Base-by-base conservation (phyloP, 2,888 invertebrate species). In the Antheraea assamensis region DNA sequence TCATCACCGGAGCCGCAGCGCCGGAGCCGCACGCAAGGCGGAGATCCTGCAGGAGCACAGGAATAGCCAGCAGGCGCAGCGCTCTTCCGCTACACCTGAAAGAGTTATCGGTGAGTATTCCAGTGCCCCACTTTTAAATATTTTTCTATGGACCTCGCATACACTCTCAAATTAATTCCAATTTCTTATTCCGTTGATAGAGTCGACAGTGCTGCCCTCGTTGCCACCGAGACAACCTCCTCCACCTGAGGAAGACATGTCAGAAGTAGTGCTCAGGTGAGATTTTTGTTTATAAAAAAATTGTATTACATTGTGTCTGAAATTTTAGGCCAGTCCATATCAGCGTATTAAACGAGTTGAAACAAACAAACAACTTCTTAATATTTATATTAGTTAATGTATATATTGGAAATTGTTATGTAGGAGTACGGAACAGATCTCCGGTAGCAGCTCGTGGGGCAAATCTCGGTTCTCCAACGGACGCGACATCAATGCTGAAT, bases 41-140 rank as follows among this genome's bases (percentile, higher is more conserved):
- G 94, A 95, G 83, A 94, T 95, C 75, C 84, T 95, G 64, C 90
- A 90, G 75, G 88, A 93, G 78, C 94, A 93, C 79, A 77, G 92
- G 24, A 81, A 68, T 81, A 83, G 82, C 76, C 87, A 84, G 52
- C 83, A 81, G 31, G 75, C 58, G 61, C 82, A 74, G 74, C 76
- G 81, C n/a, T 74, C 78, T 3, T 76, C 84, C 8, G 78, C 80
- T 49, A 80, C 85, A 4, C 82, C 87, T 0, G 87, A 87, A 5
- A 84, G 92, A 77, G 80, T 83, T 42, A 90, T 92, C 13, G 89
- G 87, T 90, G 66, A 80, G 83, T 42, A 42, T 42, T 13, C 42
- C 42, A 42, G 13, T 42, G 13, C 42, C 42, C 13, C 42, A 42
- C 42, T 7, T 42, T 42, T 42, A 13, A 42, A 42, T n/a, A n/a